Conservation (phyloP, 2,888 invertebrate genomes). For the Clanis bilineata region DNA sequence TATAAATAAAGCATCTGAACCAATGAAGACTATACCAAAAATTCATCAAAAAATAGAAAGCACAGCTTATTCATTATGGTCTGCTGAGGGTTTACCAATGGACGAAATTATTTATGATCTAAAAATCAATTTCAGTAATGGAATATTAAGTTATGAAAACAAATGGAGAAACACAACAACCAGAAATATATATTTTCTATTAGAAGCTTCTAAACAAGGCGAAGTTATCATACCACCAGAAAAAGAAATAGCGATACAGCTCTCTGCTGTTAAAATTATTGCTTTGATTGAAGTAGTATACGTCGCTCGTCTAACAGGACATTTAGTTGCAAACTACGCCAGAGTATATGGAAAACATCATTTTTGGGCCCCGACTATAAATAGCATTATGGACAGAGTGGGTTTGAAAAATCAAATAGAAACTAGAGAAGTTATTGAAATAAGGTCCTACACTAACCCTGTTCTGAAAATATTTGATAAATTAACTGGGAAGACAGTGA, state of each 20-base stretch:
- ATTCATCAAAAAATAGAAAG: constrained; percentile 44
- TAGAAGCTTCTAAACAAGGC: constrained; percentile 36
- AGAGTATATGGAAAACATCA: constrained; percentile 59
- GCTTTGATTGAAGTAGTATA: constrained; percentile 51
- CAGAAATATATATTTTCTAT: constrained; percentile 30
- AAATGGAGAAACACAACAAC: constrained; percentile 50
- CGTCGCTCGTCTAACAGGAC: constrained; percentile 47
- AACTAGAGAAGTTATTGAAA: constrained; percentile 52
- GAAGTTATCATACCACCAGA: constrained; percentile 47
- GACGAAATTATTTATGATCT: constrained; percentile 46
- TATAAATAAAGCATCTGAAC: constrained; percentile 50
- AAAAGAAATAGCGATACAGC: constrained; percentile 38
- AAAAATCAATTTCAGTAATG: constrained; percentile 41
- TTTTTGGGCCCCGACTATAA: constrained; percentile 57
- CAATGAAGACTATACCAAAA: constrained; percentile 34
- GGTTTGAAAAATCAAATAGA: constrained; percentile 51
- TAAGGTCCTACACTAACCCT: constrained; percentile 55
- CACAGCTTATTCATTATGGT: constrained; percentile 48
- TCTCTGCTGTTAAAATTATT: constrained; percentile 49
- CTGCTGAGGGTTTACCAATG: constrained; percentile 42
- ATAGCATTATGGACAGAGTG: constrained; percentile 55
- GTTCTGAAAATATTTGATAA: constrained; percentile 34
- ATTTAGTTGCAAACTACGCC: constrained; percentile 53
- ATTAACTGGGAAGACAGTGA: neutral
- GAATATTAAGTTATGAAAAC: constrained; percentile 36